Evolutionary conservation across 2,888 invertebrate genomes (phyloP), one percentile per base, ranked within the genome.

Genomic region (Panzeria rudis): DNA sequence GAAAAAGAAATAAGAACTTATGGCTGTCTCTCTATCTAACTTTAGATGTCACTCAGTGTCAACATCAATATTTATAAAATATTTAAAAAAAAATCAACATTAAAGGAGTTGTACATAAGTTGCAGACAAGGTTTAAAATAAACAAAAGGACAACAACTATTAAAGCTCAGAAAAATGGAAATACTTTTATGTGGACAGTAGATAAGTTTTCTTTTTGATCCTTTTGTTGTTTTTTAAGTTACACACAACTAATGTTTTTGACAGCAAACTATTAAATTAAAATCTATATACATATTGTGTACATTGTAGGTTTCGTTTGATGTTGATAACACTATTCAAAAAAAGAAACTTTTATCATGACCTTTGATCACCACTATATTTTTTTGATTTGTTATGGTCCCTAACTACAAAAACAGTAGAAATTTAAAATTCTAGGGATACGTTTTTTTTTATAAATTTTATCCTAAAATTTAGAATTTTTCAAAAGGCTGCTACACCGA

Each of bases 61-160:
- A 80, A 73, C 71, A 50, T 73, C 61, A 77, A 81, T 84, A 77
- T 62, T 80, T 68, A 61, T 61, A 66, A 77, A 81, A 77, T 80
- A 80, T 66, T 83, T 61, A 69, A 61, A 77, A 68, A 69, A 56
- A 62, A 29, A 7, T 29, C 44, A 13, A 81, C 84, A 77, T 72
- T 66, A 81, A 84, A 80, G 77, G 52, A 77, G 23, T 75, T 81
- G 50, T 41, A n/a, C 8, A 0, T 17, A 9, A 8, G 1, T 20
- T 13, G 9, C 56, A 73, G 66, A 80, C 79, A 62, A 32, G 20
- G 1, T 61, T 52, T 38, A 32, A 38, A 3, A 44, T 41, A 44
- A 77, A 59, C 25, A 59, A 68, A 77, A 69, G 25, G 50, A 61
- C 47, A 50, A 15, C 9, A 75, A 38, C 32, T 50, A 17, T 17